These are phyloP conservation scores for Hermetia illucens DNA, from an alignment of 1,140 invertebrate species.

Conservation along the genomic window DNA sequence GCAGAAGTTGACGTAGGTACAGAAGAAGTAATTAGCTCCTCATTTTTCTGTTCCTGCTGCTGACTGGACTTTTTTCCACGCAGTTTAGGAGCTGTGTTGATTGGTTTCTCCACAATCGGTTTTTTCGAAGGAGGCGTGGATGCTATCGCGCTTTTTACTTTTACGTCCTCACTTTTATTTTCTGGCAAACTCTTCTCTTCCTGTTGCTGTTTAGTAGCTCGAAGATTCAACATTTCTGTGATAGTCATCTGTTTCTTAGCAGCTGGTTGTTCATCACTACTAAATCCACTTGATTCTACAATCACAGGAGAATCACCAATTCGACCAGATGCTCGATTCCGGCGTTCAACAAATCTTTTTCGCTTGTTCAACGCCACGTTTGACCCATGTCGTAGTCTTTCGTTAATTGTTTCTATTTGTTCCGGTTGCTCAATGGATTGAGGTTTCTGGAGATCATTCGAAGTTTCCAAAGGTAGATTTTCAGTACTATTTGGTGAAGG, in stretches of 20 bases:
- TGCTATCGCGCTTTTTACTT: not conserved
- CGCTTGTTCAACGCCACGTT: not conserved
- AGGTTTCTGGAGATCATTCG: too few species aligned
- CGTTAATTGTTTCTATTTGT: too few species aligned
- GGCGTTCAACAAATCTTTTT: constrained; percentile 5
- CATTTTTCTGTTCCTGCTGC: not conserved
- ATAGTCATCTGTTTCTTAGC: constrained; percentile 12
- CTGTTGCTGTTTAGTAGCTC: constrained; percentile 17
- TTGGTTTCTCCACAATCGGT: constrained; percentile 10
- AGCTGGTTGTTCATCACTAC: constrained; percentile 3
- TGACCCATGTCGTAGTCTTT: too few species aligned
- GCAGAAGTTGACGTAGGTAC: too few species aligned
- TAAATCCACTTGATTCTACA: not conserved
- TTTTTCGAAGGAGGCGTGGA: constrained; percentile 7
- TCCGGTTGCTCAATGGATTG: too few species aligned
- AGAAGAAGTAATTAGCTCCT: too few species aligned
- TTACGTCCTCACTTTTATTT: not conserved
- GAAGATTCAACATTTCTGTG: constrained; percentile 12
- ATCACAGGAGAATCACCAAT: constrained; percentile 2
- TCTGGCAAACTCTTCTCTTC: constrained; percentile 3
- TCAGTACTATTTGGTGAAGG: not conserved
- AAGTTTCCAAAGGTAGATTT: too few species aligned
- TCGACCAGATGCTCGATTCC: constrained; percentile 4
- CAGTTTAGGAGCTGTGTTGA: constrained; percentile 27
- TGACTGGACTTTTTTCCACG: constrained; percentile 28